These are phyloP conservation scores for Antheraea assamensis DNA, from an alignment of 2,888 invertebrate species.

Conservation along the genomic window DNA sequence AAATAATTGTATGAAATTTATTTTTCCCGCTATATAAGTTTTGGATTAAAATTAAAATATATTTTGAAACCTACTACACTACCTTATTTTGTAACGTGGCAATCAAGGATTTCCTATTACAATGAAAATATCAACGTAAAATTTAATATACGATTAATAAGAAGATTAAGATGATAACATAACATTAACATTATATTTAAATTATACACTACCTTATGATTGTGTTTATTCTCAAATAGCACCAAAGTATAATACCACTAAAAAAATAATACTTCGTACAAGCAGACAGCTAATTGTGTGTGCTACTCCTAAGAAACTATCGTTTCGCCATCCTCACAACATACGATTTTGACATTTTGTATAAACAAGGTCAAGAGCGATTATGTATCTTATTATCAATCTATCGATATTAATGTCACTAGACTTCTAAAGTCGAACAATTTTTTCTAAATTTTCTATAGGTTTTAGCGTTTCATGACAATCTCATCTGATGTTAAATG, in stretches of 20 bases:
- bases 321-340: constrained; percentile 9
- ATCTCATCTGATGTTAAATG: too few relatives aligned
- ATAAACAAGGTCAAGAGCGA: constrained; percentile 3
- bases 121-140: neutral
- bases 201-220: constrained; percentile 7
- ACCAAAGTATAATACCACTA: neutral
- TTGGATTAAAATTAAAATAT: too few relatives aligned
- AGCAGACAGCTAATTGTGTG: constrained; percentile 3
- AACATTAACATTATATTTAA: neutral
- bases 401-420: neutral
- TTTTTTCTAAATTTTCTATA: too few relatives aligned
- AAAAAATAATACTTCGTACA: neutral
- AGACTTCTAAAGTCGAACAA: neutral
- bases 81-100: neutral
- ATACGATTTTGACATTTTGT: constrained; percentile 4
- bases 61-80: too few relatives aligned
- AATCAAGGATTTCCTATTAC: neutral
- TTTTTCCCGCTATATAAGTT: too few relatives aligned
- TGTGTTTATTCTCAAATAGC: neutral
- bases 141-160: too few relatives aligned
- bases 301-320: constrained; percentile 2
- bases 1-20: too few relatives aligned
- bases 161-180: too few relatives aligned
- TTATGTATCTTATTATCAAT: neutral
- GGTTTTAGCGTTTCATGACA: too few relatives aligned